Conservation (phyloP, 2,797 vertebrate genomes). For the Picus viridis region DNA sequence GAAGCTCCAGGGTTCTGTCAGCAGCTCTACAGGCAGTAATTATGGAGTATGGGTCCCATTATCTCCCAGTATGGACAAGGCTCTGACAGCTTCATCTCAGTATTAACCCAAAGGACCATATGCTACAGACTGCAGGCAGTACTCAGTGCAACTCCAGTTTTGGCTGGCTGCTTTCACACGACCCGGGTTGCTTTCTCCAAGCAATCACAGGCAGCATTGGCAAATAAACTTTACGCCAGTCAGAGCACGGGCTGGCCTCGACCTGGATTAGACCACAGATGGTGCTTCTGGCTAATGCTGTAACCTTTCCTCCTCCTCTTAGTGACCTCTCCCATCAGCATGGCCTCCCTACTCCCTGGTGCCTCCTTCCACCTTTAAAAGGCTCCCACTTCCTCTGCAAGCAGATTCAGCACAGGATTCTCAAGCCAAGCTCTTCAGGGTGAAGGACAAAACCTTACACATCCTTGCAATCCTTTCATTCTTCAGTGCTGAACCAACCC, state of each 20-base stretch:
- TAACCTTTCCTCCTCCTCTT: background rate
- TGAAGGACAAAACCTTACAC: background rate
- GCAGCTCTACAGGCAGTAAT: constrained; percentile 32
- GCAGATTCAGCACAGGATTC: background rate
- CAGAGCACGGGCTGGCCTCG: background rate
- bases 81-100: constrained; percentile 39
- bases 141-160: background rate
- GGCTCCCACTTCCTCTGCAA: background rate
- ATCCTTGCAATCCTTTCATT: background rate
- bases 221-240: background rate
- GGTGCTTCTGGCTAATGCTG: background rate
- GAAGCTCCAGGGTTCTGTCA: constrained; percentile 52
- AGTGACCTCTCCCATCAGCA: rapidly evolving
- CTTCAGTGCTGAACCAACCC: background rate
- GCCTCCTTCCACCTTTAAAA: background rate
- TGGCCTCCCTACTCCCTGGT: background rate
- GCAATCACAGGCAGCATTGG: background rate
- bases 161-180: background rate
- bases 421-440: background rate
- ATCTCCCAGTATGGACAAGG: background rate
- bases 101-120: background rate
- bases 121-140: background rate
- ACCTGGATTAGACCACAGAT: background rate
- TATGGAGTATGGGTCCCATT: constrained; percentile 30
- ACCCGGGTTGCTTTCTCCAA: background rate